Base-by-base conservation (phyloP, 2,888 invertebrate species). In the Chrysolina americana region DNA sequence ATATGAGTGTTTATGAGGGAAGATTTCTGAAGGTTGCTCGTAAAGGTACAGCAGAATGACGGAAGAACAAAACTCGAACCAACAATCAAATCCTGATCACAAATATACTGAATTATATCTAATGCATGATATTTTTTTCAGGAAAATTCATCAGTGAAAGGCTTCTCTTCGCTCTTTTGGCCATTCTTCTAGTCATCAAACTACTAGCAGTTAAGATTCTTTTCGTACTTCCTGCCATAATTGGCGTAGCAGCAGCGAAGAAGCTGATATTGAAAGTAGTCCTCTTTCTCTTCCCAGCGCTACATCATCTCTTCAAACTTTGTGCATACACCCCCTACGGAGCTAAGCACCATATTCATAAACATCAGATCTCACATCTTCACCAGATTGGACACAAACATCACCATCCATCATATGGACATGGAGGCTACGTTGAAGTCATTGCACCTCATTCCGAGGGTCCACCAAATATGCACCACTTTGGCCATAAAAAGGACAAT, bases 231-330 rank as follows among this genome's bases (percentile, higher is more conserved):
- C 96, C 96, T 0, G 87, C 95, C 65, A 88, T 96, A 65, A 91
- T 96, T 80, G 96, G 96, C 2, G 92, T 95, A 19, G 93, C 94
- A 0, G 93, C 95, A 0, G 96, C 96, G 3, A 96, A 96, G 89
- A 96, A 96, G 86, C 89, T 96, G 82, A 91, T 96, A 83, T 89
- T 96, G 59, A 96, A 96, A 85, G 89, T 95, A 68, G 87, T 96
- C 15, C 90, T 96, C 23, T 96, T 96, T 90, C 85, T 96, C 50
- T 95, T 96, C 88, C 96, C 96, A 0, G 94, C 95, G 0, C 87
- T 96, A 76, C 92, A 94, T 71, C 94, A 95, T 85, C 91, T 96
- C 76, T 96, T 96, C 89, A 96, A 95, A 86, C 89, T 96, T 17
- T 96, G 96, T 87, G 94, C 95, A 6, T 95, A 95, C 83, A 94